Evolutionary conservation across 2,797 vertebrate genomes (phyloP).

Genomic region (Danio aesculapii): DNA sequence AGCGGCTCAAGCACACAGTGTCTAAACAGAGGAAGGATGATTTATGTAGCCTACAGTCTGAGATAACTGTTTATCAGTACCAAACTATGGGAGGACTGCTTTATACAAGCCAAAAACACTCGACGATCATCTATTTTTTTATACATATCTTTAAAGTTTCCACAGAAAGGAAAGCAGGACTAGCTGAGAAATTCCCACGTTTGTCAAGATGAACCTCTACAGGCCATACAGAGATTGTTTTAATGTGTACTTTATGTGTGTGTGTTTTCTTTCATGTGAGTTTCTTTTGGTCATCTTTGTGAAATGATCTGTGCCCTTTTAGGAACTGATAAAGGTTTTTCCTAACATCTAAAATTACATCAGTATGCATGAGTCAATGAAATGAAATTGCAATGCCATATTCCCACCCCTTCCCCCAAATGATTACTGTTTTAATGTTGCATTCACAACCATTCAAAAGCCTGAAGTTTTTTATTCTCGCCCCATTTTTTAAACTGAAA

Average conservation of each 20-base stretch:
- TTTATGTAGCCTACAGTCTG: constrained; percentile 76
- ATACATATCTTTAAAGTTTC: constrained; percentile 42
- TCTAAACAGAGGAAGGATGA: constrained; percentile 80
- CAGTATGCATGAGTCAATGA: not conserved
- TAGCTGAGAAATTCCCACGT: constrained; percentile 63
- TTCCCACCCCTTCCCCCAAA: not conserved
- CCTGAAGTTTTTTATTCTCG: not conserved
- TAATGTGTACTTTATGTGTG: constrained; percentile 25
- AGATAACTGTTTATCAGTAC: constrained; percentile 79
- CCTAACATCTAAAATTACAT: not conserved
- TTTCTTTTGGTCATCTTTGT: constrained; percentile 66
- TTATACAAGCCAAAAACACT: constrained; percentile 61
- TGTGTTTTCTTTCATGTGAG: constrained; percentile 56
- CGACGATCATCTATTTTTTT: constrained; percentile 46
- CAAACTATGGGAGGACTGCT: constrained; percentile 72
- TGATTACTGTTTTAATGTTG: not conserved
- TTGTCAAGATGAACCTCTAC: constrained; percentile 71
- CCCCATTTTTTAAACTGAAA: no score
- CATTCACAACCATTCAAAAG: not conserved
- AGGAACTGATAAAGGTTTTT: not conserved
- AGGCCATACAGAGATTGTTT: constrained; percentile 54
- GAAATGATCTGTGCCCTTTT: constrained; percentile 70
- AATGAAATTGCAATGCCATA: not conserved
- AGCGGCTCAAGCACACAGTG: constrained; percentile 68
- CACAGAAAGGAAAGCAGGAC: constrained; percentile 29